These are phyloP conservation scores for Ditula angustiorana DNA, from an alignment of 2,888 invertebrate genomes.

Conservation along the genomic window DNA sequence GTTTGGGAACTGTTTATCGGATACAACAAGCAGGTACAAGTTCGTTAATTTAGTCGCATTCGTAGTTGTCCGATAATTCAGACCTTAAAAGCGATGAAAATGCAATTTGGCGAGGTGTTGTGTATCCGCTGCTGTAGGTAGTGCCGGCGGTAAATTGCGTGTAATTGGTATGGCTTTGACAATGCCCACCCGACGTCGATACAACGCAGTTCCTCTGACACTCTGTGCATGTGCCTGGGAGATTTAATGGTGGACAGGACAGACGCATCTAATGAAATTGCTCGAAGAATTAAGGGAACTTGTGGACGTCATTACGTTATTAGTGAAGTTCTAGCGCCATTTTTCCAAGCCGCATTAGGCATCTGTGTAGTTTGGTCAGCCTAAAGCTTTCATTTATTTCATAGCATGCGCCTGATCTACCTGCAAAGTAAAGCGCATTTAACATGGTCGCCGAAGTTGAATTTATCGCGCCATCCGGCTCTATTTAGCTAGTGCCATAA, in stretches of 20 bases:
- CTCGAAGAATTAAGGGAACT: too few species aligned
- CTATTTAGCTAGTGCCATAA: too few species aligned
- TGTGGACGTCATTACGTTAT: too few species aligned
- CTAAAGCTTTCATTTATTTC: too few species aligned
- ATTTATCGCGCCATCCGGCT: too few species aligned
- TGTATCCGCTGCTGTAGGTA: conserved; percentile 16
- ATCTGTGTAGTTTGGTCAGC: too few species aligned
- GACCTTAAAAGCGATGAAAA: conserved; percentile 32
- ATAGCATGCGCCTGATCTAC: too few species aligned
- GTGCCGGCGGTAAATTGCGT: conserved; percentile 28
- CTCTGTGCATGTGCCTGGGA: not conserved
- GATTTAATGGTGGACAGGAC: conserved; percentile 3
- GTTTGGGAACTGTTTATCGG: too few species aligned
- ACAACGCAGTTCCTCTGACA: not conserved
- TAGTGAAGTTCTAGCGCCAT: too few species aligned
- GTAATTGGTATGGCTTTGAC: conserved; percentile 32
- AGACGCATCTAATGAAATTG: conserved; percentile 11
- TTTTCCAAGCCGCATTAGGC: too few species aligned
- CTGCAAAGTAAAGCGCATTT: too few species aligned
- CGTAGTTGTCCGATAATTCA: conserved; percentile 20
- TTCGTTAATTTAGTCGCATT: conserved; percentile 23
- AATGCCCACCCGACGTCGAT: conserved; percentile 18
- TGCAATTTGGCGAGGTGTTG: conserved; percentile 30
- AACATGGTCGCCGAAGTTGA: too few species aligned
- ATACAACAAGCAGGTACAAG: not conserved